Evolutionary conservation across 2,113 vertebrate species (phyloP).

Genomic region (Trichomycterus rosablanca): DNA sequence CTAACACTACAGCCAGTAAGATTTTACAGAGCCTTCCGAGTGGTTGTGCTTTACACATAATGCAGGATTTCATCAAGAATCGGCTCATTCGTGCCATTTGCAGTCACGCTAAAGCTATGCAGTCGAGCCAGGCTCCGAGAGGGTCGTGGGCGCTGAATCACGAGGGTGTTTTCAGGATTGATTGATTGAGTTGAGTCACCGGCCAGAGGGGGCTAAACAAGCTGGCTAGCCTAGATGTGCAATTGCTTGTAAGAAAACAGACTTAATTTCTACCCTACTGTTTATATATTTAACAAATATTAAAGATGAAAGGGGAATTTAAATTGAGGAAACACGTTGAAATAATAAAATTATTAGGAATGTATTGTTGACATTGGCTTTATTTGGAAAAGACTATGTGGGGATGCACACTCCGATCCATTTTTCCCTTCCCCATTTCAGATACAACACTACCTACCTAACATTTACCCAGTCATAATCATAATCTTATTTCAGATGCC

Average conservation of each 20-base stretch:
- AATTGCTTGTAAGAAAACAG: neutral
- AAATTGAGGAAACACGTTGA: too few relatives aligned
- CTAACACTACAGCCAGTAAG: neutral
- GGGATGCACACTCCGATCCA: too few relatives aligned
- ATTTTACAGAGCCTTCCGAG: neutral
- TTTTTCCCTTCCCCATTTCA: too few relatives aligned
- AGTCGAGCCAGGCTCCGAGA: neutral
- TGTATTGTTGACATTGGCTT: too few relatives aligned
- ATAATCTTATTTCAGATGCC: too few relatives aligned
- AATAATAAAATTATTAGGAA: too few relatives aligned
- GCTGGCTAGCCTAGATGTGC: slow-evolving; percentile 8
- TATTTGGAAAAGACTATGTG: too few relatives aligned
- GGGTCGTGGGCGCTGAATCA: slow-evolving; percentile 26
- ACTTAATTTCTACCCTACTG: neutral
- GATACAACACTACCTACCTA: too few relatives aligned
- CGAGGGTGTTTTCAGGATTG: slow-evolving; percentile 1
- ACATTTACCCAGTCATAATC: too few relatives aligned
- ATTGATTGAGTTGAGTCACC: slow-evolving; percentile 30
- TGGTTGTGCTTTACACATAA: neutral
- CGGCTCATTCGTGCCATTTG: slow-evolving; percentile 7
- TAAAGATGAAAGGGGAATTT: neutral
- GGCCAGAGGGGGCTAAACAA: slow-evolving; percentile 30
- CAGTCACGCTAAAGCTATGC: slow-evolving; percentile 4
- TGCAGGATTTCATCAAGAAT: neutral
- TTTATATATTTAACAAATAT: slow-evolving; percentile 1